A percentile compares a stretch with the other conserved stretches of the same genome.
phyloP scores from a whole-genome alignment of 2,797 vertebrate genomes.

The Threskiornis aethiopicus region DNA sequence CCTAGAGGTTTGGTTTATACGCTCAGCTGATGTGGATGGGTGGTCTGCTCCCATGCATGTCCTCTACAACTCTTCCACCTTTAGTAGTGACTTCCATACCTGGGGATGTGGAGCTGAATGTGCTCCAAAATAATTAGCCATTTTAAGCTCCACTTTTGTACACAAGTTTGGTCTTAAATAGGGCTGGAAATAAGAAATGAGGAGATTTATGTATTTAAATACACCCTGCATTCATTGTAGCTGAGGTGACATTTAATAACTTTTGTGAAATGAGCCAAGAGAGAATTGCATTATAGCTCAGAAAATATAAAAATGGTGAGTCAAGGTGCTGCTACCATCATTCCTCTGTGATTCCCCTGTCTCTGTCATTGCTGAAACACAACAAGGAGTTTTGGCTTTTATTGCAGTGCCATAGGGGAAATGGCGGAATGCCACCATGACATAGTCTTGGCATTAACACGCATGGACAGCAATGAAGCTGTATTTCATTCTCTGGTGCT shows the following conservation, averaged over 20 bases:
- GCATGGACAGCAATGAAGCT: neutral
- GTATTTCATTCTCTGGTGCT: neutral
- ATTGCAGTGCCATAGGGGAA: neutral
- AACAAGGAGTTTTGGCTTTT: neutral
- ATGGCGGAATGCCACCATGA: neutral
- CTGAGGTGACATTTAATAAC: conserved; percentile 43
- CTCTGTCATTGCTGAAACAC: neutral
- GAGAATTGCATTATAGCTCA: conserved; percentile 8
- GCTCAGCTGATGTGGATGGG: neutral
- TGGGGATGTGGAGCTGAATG: neutral
- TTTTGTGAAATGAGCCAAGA: conserved; percentile 34
- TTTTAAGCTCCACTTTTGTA: neutral
- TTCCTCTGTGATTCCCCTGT: neutral
- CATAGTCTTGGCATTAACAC: neutral
- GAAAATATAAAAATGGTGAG: conserved; percentile 24
- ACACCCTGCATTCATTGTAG: neutral
- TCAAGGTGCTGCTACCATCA: neutral
- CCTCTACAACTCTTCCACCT: neutral
- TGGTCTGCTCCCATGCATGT: neutral
- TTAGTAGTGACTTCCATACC: neutral
- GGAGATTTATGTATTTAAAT: conserved; percentile 28
- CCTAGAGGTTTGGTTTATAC: neutral
- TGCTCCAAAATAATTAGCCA: neutral
- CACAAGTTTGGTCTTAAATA: neutral
- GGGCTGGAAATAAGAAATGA: neutral